Evolutionary conservation across 2,797 vertebrate genomes (phyloP), one percentile per base, ranked within the genome.

Genomic region (Molossus alvarezi): DNA sequence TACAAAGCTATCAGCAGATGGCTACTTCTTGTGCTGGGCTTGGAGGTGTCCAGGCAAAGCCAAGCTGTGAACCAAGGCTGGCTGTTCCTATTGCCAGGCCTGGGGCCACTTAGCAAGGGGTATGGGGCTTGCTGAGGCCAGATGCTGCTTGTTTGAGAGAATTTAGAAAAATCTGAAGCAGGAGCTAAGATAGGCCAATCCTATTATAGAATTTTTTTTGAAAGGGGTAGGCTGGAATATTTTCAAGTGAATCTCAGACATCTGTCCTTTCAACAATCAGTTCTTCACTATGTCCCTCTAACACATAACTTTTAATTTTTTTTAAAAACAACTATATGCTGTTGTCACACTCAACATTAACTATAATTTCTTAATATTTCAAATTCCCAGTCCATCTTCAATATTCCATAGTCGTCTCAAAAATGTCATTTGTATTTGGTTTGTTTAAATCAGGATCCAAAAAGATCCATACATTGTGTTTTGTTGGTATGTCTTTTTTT

Each of bases 401-500:
- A 13, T 33, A 87, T 89, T 90, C 12, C 9, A 51, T 14, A 48
- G 17, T 20, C 23, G 73, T 73, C 77, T 86, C 55, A 77, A 84
- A 90, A 45, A 64, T 60, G 20, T 55, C 48, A 37, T 77, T 95
- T 95, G 45, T 17, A 33, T 91, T 83, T 90, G 51, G 4, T 89
- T 91, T 90, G 21, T 84, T 95, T 41, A 72, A 57, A 83, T 73
- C 1, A 33, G 29, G 48, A 25, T 83, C 58, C 23, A 67, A 73
- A 93, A 79, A 72, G 37, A 85, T 53, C 12, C 13, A 45, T 18
- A 45, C 1, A 3, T 27, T 84, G 1, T 75, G 12, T 81, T 87
- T 90, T 13, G n/a, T 87, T 83, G 53, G 21, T 53, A 60, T 45
- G 3, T 64, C 57, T 89, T 65, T 88, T 75, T 51, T 75, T 77